phyloP scores from a whole-genome alignment of 2,888 invertebrate genomes.

The Criorhina ranunculi region DNA sequence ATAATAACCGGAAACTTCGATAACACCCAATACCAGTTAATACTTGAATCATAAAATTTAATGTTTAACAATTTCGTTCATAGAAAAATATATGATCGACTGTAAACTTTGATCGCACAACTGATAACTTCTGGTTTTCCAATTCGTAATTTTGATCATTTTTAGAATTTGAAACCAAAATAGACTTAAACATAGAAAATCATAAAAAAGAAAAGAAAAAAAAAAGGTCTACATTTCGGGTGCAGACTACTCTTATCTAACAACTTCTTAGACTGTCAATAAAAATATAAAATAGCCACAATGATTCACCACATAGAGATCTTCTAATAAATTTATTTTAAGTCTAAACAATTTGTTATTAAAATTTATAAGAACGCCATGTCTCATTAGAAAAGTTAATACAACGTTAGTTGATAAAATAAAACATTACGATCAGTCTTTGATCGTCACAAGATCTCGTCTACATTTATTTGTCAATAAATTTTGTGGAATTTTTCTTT shows the following conservation, averaged over 20 bases:
- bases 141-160: not conserved
- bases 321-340: conserved; percentile 1
- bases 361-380: not conserved
- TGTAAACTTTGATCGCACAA: conserved; percentile 20
- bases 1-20: conserved; percentile 30
- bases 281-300: not conserved
- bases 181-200: not conserved
- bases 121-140: conserved; percentile 14
- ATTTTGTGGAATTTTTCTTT: not conserved
- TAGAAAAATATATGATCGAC: conserved; percentile 21
- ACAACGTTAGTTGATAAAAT: not conserved
- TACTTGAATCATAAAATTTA: conserved; percentile 44
- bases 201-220: not conserved
- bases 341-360: not conserved
- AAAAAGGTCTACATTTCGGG: not conserved
- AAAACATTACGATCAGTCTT: conserved; percentile 27
- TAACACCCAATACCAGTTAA: conserved; percentile 17
- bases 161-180: not conserved
- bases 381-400: conserved; percentile 3
- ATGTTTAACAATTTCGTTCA: conserved; percentile 37
- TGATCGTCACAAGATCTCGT: conserved; percentile 25
- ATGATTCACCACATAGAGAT: not conserved
- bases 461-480: conserved; percentile 23
- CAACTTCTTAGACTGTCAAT: not conserved
- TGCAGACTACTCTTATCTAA: not conserved